Percentiles rank a stretch among this genome's conserved stretches.
These are phyloP conservation scores for Anguilla anguilla DNA, from an alignment of 2,797 vertebrate species.

Conservation along the genomic window DNA sequence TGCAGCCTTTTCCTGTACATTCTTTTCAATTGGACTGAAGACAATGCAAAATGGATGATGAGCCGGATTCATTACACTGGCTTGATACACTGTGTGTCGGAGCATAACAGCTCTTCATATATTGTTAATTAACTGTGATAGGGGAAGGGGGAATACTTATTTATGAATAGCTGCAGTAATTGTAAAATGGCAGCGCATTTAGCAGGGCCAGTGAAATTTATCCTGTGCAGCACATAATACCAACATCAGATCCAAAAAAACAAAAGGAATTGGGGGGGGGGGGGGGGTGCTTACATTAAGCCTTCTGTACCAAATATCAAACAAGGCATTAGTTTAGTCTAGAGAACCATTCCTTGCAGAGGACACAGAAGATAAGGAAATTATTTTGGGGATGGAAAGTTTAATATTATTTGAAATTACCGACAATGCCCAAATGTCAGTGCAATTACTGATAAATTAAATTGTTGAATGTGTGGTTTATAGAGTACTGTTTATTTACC, in stretches of 20 bases:
- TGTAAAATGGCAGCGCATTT: constrained; percentile 12
- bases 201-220: constrained; percentile 4
- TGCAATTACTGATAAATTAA: neutral
- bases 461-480: neutral
- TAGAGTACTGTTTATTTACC: neutral
- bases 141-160: neutral
- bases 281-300: neutral
- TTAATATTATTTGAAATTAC: neutral
- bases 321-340: constrained; percentile 13
- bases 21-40: neutral
- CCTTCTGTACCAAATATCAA: neutral
- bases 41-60: neutral
- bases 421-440: neutral
- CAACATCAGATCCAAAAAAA: neutral
- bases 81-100: neutral
- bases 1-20: neutral
- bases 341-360: neutral
- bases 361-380: neutral
- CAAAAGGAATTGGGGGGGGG: neutral
- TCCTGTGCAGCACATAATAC: neutral
- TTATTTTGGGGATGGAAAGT: neutral
- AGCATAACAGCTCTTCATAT: neutral
- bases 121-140: neutral
- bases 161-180: neutral
- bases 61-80: neutral